Percentiles rank a stretch among this genome's conserved stretches.
Evolutionary conservation across 2,797 vertebrate genomes (phyloP).

Genomic region (Salarias fasciatus): DNA sequence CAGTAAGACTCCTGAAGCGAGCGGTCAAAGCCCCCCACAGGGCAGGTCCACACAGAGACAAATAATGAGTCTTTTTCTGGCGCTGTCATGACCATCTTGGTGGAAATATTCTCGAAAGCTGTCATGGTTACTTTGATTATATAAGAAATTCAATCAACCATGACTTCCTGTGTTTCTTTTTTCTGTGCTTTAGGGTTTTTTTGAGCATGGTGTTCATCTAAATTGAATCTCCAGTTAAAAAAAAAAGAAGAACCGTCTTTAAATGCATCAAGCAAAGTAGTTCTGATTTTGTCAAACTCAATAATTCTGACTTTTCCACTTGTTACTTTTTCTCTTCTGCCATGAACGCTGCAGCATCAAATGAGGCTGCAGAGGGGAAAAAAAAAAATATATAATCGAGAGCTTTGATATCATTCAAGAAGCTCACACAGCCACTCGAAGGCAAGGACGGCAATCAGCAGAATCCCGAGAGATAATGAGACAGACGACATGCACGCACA

Average conservation of each 20-base stretch:
- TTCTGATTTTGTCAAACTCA: not conserved
- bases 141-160: not conserved
- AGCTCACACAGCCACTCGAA: too few species aligned
- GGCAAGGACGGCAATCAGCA: not conserved
- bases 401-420: too few species aligned
- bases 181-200: not conserved
- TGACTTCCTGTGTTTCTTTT: not conserved
- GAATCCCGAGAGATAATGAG: constrained; percentile 18
- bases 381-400: too few species aligned
- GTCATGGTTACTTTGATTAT: constrained; percentile 11
- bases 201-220: not conserved
- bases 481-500: not conserved
- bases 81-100: not conserved
- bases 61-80: not conserved
- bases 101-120: not conserved
- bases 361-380: too few species aligned
- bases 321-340: too few species aligned
- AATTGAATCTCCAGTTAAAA: not conserved
- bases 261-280: not conserved
- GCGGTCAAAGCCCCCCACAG: too few species aligned
- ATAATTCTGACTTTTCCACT: not conserved
- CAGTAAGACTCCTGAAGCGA: too few species aligned
- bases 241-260: not conserved
- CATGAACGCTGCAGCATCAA: too few species aligned
- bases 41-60: too few species aligned